Percentiles rank a stretch among this genome's conserved stretches.
Conservation (phyloP, 2,888 invertebrate species). For the Megamerina dolium region DNA sequence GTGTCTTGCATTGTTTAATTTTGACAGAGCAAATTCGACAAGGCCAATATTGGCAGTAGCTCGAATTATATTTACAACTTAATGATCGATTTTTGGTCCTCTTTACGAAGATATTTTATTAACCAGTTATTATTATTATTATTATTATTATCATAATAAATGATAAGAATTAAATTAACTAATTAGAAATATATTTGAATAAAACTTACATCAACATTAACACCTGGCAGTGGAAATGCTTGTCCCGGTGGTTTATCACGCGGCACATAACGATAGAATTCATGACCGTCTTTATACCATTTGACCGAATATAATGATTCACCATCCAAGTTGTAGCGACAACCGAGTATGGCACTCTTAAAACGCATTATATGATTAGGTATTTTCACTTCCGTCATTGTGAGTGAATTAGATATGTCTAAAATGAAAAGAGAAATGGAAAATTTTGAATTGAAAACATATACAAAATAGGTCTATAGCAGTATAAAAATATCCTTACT, state of each 20-base stretch:
- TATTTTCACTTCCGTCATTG: conserved; percentile 71
- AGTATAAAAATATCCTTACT: not conserved
- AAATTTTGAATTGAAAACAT: conserved; percentile 12
- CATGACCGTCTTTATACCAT: conserved; percentile 88
- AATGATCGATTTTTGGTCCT: not conserved
- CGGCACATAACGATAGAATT: conserved; percentile 82
- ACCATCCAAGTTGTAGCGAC: conserved; percentile 75
- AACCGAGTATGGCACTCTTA: conserved; percentile 69
- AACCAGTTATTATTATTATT: not conserved
- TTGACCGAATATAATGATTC: conserved; percentile 83
- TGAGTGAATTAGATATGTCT: conserved; percentile 56
- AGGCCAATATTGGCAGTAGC: too few species aligned
- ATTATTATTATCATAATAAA: not conserved
- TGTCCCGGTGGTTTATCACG: conserved; percentile 74
- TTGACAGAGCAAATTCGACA: too few species aligned
- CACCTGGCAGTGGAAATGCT: conserved; percentile 72
- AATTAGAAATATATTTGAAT: not conserved
- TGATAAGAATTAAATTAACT: not conserved
- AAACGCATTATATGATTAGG: conserved; percentile 77
- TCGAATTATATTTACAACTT: not conserved
- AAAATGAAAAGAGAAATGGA: conserved; percentile 24
- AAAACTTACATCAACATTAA: conserved; percentile 76
- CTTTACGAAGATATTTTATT: not conserved
- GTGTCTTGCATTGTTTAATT: too few species aligned
- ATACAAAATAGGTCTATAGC: conserved; percentile 2